A percentile compares a stretch with the other conserved stretches of the same genome.
Evolutionary conservation across 2,113 vertebrate genomes (phyloP).

Genomic region (Brachyhypopomus occidentalis): DNA sequence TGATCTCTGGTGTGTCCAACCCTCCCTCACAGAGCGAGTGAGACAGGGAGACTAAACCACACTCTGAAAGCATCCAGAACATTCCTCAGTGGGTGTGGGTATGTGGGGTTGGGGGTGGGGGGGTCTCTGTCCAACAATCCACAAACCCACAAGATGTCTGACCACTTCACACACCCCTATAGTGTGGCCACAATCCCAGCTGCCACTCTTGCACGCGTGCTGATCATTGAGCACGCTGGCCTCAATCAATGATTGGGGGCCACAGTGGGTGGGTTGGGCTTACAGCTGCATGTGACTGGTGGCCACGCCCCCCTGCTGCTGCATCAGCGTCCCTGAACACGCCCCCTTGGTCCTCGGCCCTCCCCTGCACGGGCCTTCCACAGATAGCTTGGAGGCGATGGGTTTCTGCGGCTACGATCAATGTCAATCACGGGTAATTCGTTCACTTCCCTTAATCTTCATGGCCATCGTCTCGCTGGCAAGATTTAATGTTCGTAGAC

Average conservation of each 20-base stretch:
- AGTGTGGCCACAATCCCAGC: slow-evolving; percentile 64
- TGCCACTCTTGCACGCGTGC: slow-evolving; percentile 56
- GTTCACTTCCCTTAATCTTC: slow-evolving; percentile 44
- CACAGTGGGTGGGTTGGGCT: slow-evolving; percentile 62
- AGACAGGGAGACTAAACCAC: slow-evolving; percentile 30
- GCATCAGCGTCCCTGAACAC: slow-evolving; percentile 62
- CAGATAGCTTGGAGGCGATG: slow-evolving; percentile 50
- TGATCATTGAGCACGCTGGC: slow-evolving; percentile 53
- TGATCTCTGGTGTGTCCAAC: slow-evolving; percentile 86
- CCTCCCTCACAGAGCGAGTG: slow-evolving; percentile 71
- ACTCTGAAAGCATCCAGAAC: slow-evolving; percentile 72
- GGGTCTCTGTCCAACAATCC: slow-evolving; percentile 52
- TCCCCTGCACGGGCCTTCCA: slow-evolving; percentile 54
- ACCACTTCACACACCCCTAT: slow-evolving; percentile 58
- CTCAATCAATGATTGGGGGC: slow-evolving; percentile 73
- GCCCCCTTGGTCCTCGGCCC: slow-evolving; percentile 41
- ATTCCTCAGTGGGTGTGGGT: slow-evolving; percentile 66
- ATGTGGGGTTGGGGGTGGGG: slow-evolving; percentile 48
- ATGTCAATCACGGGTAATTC: slow-evolving; percentile 63
- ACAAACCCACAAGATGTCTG: slow-evolving; percentile 54
- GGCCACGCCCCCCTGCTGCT: slow-evolving; percentile 60
- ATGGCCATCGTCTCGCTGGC: slow-evolving; percentile 34
- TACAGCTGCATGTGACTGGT: slow-evolving; percentile 65
- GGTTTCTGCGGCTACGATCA: slow-evolving; percentile 57
- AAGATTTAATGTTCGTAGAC: slow-evolving; percentile 38